Evolutionary conservation across 2,797 vertebrate genomes (phyloP).

Genomic region (Serranus cabrilla): DNA sequence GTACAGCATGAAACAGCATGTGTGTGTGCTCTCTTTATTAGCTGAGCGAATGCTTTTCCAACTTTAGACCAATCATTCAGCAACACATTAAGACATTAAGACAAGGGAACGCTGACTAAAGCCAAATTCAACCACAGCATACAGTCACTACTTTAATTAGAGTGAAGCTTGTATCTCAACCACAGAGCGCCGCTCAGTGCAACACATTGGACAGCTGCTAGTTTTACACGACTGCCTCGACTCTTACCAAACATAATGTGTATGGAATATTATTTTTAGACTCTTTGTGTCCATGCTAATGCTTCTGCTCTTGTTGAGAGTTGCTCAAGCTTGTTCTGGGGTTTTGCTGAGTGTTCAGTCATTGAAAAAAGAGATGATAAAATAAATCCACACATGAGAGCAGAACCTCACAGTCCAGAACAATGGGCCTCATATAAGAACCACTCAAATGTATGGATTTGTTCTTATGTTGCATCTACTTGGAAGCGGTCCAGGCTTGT

Average conservation of each 20-base stretch:
- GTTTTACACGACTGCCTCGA: not conserved
- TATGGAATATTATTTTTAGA: constrained; percentile 1
- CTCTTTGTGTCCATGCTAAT: too few species aligned
- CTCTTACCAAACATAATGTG: not conserved
- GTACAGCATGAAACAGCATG: not conserved
- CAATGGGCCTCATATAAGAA: not conserved
- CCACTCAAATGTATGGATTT: too few species aligned
- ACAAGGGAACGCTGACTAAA: not conserved
- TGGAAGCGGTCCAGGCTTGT: too few species aligned
- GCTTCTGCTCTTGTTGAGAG: not conserved
- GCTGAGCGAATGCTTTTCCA: not conserved
- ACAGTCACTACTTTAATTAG: constrained; percentile 2
- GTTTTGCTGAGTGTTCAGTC: not conserved
- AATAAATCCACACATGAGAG: not conserved
- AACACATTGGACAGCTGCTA: not conserved
- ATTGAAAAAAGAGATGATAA: not conserved
- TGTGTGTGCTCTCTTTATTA: not conserved
- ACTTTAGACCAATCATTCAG: not conserved
- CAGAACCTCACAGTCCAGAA: not conserved
- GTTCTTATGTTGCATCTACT: too few species aligned
- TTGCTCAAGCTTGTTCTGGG: too few species aligned
- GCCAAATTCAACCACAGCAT: constrained; percentile 7
- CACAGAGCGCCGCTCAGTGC: not conserved
- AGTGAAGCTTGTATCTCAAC: constrained; percentile 6
- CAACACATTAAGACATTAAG: not conserved